Evolutionary conservation across 2,888 invertebrate species (phyloP).

Genomic region (Lasioglossum figueresi): DNA sequence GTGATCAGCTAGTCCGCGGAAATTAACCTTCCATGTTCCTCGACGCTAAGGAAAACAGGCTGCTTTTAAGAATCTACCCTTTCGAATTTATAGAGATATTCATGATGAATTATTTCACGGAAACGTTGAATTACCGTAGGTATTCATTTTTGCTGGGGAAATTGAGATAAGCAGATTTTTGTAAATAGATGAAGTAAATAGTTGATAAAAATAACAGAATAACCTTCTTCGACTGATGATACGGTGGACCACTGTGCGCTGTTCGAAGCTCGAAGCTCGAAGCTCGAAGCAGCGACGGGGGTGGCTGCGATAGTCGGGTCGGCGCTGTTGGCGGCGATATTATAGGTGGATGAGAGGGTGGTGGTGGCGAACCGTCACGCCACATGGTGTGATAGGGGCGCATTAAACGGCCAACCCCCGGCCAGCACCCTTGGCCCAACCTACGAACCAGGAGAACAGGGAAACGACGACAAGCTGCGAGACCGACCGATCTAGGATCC

Average conservation of each 20-base stretch:
- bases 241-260: neutral
- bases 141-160: neutral
- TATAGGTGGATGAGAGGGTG: constrained; percentile 4
- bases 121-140: neutral
- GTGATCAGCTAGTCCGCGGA: neutral
- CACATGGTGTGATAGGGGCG: constrained; percentile 75
- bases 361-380: constrained; percentile 71
- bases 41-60: neutral
- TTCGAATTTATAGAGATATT: neutral
- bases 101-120: neutral
- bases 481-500: constrained; percentile 29
- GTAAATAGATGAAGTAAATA: neutral
- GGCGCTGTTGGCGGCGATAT: constrained; percentile 1
- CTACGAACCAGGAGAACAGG: constrained; percentile 20
- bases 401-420: constrained; percentile 69
- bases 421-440: constrained; percentile 55
- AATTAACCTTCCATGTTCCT: neutral
- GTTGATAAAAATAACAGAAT: neutral
- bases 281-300: constrained; percentile 17
- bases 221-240: neutral
- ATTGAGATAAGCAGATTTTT: neutral
- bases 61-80: neutral
- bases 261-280: neutral
- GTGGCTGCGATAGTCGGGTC: constrained; percentile 16
- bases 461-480: constrained; percentile 4